Percentiles rank a stretch among this genome's conserved stretches.
Evolutionary conservation across 1,140 invertebrate genomes (phyloP).

Genomic region (Amphibalanus amphitrite): DNA sequence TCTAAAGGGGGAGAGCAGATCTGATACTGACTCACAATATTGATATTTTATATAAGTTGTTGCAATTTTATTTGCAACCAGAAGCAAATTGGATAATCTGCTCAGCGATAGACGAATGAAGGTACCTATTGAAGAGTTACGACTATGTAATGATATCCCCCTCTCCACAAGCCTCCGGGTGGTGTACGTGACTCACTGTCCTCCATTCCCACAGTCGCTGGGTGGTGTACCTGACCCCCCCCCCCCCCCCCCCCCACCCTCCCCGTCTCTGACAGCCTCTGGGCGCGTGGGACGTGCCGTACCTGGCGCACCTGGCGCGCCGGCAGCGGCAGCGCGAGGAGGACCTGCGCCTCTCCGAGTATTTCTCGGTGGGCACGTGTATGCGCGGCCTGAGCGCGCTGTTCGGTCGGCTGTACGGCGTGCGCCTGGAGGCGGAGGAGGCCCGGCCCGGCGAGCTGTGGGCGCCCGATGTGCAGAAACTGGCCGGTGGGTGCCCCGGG

Average conservation of each 20-base stretch:
- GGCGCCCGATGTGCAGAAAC: slow-evolving; percentile 71
- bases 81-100: no score
- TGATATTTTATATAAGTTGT: no score
- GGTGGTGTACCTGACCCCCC: no score
- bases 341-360: slow-evolving; percentile 34
- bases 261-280: slow-evolving; percentile 25
- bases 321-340: slow-evolving; percentile 44
- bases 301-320: slow-evolving; percentile 53
- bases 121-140: no score
- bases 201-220: no score
- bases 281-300: slow-evolving; percentile 68
- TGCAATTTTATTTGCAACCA: no score
- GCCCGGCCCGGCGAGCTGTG: slow-evolving; percentile 55
- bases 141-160: no score
- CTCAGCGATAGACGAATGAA: no score
- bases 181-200: no score
- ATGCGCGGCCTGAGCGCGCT: slow-evolving; percentile 85
- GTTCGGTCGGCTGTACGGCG: slow-evolving; percentile 58
- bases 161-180: no score
- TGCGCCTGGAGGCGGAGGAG: slow-evolving; percentile 50
- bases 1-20: no score
- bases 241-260: background rate
- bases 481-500: slow-evolving; percentile 39
- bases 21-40: no score
- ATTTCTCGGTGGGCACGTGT: slow-evolving; percentile 83